A percentile compares a stretch with the other conserved stretches of the same genome.
phyloP scores from a whole-genome alignment of 2,888 invertebrate species.

The Pristionchus exspectatus region DNA sequence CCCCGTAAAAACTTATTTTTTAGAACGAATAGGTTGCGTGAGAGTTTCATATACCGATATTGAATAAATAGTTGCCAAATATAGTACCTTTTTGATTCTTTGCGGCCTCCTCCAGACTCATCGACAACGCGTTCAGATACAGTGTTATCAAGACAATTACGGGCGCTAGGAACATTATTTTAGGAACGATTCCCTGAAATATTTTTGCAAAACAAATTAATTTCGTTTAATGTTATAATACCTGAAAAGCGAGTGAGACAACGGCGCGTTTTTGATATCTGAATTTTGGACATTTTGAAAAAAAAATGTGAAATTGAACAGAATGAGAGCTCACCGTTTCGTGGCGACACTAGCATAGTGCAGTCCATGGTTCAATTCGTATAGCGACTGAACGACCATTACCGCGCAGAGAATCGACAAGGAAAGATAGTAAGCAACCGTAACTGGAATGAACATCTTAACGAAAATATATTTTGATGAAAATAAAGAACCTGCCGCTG shows the following conservation, averaged over 20 bases:
- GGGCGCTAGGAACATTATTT: neutral
- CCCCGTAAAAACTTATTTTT: no score
- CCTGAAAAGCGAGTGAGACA: neutral
- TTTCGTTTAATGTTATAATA: neutral
- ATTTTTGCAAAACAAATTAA: neutral
- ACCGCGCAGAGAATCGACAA: neutral
- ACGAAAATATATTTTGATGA: no score
- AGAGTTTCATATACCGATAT: no score
- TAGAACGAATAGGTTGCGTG: no score
- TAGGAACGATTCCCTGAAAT: neutral
- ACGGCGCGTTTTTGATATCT: neutral
- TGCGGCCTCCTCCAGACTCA: neutral
- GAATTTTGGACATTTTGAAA: neutral
- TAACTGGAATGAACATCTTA: neutral
- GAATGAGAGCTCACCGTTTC: neutral
- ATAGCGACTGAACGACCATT: neutral
- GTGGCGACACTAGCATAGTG: neutral
- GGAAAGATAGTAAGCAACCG: neutral
- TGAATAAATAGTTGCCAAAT: no score
- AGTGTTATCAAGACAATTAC: neutral
- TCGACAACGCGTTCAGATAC: neutral
- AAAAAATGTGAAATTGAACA: neutral
- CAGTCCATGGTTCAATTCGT: neutral
- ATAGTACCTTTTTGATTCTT: neutral
- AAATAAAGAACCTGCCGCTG: neutral